Evolutionary conservation across 2,888 invertebrate genomes (phyloP), one percentile per base, ranked within the genome.

Genomic region (Caenorhabditis sp.): DNA sequence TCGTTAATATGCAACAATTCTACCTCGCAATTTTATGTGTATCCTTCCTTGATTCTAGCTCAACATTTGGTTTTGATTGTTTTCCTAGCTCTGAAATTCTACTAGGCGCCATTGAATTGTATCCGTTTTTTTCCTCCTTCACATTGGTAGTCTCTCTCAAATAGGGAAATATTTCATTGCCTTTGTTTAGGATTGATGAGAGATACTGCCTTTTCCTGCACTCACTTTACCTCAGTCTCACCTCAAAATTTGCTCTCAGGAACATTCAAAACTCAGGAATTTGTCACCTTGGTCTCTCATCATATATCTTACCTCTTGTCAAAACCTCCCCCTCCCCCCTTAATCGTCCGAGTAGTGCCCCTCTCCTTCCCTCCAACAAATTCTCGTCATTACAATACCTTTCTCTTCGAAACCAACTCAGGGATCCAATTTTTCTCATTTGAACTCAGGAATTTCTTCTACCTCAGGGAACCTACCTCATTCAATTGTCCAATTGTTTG

Each of bases 401-500:
- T 59, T 59, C 45, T 45, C 30, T 32, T 59, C 30, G 11, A 22
- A 48, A 22, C 52, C 53, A 71, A 55, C 73, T 73, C 73, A 73
- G 73, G 73, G 73, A 73, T 45, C 73, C 46, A 48, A 26, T 32
- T 55, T 55, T 68, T 73, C 58, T 61, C 66, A 39, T 43, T 50
- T 62, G 62, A 78, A 75, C 80, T 80, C 80, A 80, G 80, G 80
- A 72, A 78, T 68, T 58, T 48, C 63, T 56, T 71, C 62, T 71
- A 73, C 70, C 80, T 80, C 80, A 80, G 80, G 80, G 72, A 79
- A 74, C 73, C 45, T 59, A 74, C 73, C 72, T 72, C 72, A 61
- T 15, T 41, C 43, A 20, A 63, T 58, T 73, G 53, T 61, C 39
- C 43, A 52, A 50, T 52, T 35, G 56, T 58, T 63, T 58, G 58